These are phyloP conservation scores for Anhinga anhinga DNA, from an alignment of 2,113 vertebrate genomes.

Conservation along the genomic window DNA sequence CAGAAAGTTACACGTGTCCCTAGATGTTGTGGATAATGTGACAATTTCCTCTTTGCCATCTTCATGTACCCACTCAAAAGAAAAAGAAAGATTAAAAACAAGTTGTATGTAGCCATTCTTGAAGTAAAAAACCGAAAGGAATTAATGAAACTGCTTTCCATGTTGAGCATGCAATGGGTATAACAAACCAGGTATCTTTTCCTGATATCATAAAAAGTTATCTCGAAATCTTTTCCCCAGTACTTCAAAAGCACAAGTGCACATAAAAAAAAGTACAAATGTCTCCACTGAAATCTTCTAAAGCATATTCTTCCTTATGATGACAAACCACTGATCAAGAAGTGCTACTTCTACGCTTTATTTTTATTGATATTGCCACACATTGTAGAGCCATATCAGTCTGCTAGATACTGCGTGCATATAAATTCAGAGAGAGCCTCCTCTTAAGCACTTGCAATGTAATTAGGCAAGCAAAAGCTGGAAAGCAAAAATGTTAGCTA, in stretches of 20 bases:
- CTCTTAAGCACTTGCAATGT: neutral
- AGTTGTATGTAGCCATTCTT: neutral
- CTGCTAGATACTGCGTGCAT: accelerated
- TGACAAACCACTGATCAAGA: neutral
- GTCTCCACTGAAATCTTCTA: neutral
- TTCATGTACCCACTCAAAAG: neutral
- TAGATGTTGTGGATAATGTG: neutral
- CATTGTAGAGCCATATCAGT: accelerated
- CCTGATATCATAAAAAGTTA: neutral
- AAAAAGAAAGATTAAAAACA: neutral
- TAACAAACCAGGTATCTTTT: neutral
- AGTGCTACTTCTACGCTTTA: neutral
- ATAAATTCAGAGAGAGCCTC: neutral
- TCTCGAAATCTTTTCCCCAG: neutral
- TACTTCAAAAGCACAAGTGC: neutral
- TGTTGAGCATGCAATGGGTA: accelerated
- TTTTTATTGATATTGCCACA: neutral
- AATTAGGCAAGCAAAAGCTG: neutral
- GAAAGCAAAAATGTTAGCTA: neutral
- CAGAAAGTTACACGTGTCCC: neutral
- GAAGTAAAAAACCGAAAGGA: neutral
- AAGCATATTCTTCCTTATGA: neutral
- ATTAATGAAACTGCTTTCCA: neutral
- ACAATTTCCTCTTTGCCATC: neutral
- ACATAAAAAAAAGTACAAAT: neutral